These are phyloP conservation scores for mouse (Mus musculus) DNA, from an alignment of 2,113 vertebrate genomes.

Conservation along the genomic window GRCm39 chr5:142491501-142492000, in stretches of 20 bases:
- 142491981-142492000: neutral
- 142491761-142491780: neutral
- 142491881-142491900: neutral
- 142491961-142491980: neutral
- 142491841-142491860: neutral
- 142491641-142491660: neutral
- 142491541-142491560: too few relatives aligned
- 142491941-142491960: neutral
- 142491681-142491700: neutral
- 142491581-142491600: fast-evolving
- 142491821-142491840: too few relatives aligned
- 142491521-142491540: neutral
- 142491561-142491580: neutral
- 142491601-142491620: neutral
- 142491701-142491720: neutral
- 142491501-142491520: neutral
- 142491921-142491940: neutral
- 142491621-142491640: neutral
- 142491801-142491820: fast-evolving
- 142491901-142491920: neutral
- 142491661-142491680: neutral
- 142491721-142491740: neutral
- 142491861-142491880: neutral
- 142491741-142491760: neutral
- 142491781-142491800: neutral